Base-by-base conservation (phyloP, 1,140 invertebrate genomes). In the Fopius arisanus region DNA sequence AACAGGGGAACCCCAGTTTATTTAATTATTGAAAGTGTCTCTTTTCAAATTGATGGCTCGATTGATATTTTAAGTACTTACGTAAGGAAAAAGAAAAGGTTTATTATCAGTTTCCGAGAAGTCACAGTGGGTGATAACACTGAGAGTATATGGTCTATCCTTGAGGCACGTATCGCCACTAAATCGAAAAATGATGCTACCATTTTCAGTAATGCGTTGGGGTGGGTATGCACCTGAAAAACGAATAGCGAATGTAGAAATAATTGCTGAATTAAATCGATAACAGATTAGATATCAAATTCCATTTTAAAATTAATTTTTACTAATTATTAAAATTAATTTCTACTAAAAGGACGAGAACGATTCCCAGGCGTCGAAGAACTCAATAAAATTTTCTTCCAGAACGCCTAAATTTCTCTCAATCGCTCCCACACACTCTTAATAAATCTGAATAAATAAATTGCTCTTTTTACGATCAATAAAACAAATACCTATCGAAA, bases 91-190 rank as follows among this genome's bases (percentile, higher is more conserved):
- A 69, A 81, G 54, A 75, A 75, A 70, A 66, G 83, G 82, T 59
- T 69, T 0, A 41, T 79, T 78, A 63, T 77, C 67, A n/a, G 12
- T 73, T 37, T 51, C 68, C 7, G 16, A 2, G 19, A 80, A 86
- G 78, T 86, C 80, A 75, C 86, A 87, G 16, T 75, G 72, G 80
- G 87, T 84, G 51, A 77, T 67, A 48, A 87, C 77, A 40, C 75
- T 67, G 10, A 81, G 77, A 19, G 54, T 78, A 76, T 85, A 86
- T 40, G 76, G 80, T 2, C 12, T 29, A 43, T 76, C 63, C 12
- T 28, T 3, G 31, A 72, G 75, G 70, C 83, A 86, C 28, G 65
- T 3, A 43, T 84, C 83, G 10, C 85, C 84, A 59, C 54, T 77
- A 59, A 84, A 87, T 19, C 66, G 67, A 76, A 82, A 87, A 16